Percentiles rank a stretch among this genome's conserved stretches.
Conservation (phyloP, 1,140 invertebrate species). For the Temnothorax nylanderi region DNA sequence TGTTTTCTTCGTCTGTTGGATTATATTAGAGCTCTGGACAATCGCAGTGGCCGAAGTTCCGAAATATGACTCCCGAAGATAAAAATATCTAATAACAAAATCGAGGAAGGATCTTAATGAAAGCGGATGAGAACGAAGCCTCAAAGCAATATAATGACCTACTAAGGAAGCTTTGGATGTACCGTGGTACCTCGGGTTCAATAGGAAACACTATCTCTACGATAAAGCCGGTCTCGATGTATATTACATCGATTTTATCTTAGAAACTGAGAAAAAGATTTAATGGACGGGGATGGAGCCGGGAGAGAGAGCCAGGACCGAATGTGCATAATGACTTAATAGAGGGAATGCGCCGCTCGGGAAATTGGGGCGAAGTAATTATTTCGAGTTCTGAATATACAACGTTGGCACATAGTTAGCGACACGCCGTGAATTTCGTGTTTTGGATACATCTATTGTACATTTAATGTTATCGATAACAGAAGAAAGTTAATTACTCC, state of each 20-base stretch:
- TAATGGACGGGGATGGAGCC: neutral
- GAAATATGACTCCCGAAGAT: neutral
- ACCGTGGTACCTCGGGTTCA: conserved; percentile 11
- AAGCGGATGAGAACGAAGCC: neutral
- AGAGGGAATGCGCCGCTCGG: neutral
- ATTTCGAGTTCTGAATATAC: conserved; percentile 23
- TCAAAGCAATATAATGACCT: conserved; percentile 39
- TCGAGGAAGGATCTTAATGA: neutral
- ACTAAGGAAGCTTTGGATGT: conserved; percentile 16
- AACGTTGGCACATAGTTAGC: neutral
- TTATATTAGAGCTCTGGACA: neutral
- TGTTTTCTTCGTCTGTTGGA: neutral
- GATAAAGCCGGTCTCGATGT: conserved; percentile 31
- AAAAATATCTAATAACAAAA: conserved; percentile 49
- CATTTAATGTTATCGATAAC: neutral
- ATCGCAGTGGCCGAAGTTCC: neutral
- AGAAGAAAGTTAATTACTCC: neutral
- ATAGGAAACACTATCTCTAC: conserved; percentile 37
- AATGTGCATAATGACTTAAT: conserved; percentile 43
- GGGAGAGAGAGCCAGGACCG: neutral
- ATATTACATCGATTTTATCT: conserved; percentile 52
- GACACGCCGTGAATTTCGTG: neutral
- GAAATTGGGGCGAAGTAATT: conserved; percentile 32
- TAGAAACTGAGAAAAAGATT: conserved; percentile 30
- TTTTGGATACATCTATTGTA: neutral